These are phyloP conservation scores for Synanthedon myopaeformis DNA, from an alignment of 2,888 invertebrate genomes.

Conservation along the genomic window DNA sequence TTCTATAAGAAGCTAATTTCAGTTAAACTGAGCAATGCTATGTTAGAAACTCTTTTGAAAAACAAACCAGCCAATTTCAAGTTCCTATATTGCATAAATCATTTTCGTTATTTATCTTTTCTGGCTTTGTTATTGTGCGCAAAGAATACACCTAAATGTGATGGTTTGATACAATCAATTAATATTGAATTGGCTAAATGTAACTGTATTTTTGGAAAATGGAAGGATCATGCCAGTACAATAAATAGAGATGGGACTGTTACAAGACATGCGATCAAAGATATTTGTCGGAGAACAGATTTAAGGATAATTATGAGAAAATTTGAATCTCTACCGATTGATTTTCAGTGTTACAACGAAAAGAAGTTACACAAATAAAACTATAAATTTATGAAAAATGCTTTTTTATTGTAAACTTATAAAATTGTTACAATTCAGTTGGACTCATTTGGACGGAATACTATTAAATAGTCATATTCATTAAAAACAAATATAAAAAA, in stretches of 20 bases:
- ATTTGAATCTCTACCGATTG: conserved; percentile 36
- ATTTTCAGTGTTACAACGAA: conserved; percentile 44
- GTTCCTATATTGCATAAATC: conserved; percentile 58
- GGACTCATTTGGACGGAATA: conserved; percentile 3
- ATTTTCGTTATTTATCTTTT: conserved; percentile 54
- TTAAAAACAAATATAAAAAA: no score
- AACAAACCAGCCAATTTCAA: conserved; percentile 30
- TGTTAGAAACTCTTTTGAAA: conserved; percentile 36
- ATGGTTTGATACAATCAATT: conserved; percentile 31
- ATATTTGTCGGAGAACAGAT: conserved; percentile 43
- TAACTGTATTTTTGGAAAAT: conserved; percentile 57
- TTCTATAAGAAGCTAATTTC: conserved; percentile 53
- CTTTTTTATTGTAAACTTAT: background rate
- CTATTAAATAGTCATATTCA: no score
- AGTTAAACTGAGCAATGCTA: conserved; percentile 47
- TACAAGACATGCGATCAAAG: conserved; percentile 25
- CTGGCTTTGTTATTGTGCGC: conserved; percentile 50
- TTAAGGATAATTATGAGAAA: conserved; percentile 35
- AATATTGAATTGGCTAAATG: conserved; percentile 43
- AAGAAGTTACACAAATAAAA: conserved; percentile 13
- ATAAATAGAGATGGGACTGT: conserved; percentile 36
- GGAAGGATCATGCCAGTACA: conserved; percentile 43
- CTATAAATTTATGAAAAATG: background rate
- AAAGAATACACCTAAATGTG: conserved; percentile 45
- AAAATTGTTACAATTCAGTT: background rate